phyloP scores from a whole-genome alignment of 2,113 vertebrate species.

The Callopanchax toddi region DNA sequence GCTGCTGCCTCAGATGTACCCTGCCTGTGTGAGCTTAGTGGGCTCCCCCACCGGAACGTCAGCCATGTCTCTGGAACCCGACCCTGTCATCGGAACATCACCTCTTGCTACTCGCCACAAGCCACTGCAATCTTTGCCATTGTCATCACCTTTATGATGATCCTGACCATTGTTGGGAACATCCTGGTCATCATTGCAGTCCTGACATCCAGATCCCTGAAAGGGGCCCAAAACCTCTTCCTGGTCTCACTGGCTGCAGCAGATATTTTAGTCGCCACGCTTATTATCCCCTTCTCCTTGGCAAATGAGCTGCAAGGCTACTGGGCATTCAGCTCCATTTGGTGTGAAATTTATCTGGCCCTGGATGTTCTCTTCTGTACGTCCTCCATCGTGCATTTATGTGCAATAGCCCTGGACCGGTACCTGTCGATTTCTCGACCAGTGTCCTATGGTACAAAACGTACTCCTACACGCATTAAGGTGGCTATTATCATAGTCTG shows the following conservation, averaged over 20 bases:
- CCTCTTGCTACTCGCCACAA: constrained; percentile 69
- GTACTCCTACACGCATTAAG: constrained; percentile 85
- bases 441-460: constrained; percentile 82
- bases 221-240: constrained; percentile 82
- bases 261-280: constrained; percentile 84
- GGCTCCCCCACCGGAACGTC: constrained; percentile 30
- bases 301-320: constrained; percentile 88
- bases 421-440: constrained; percentile 89
- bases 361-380: constrained; percentile 93
- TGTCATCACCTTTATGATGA: constrained; percentile 84
- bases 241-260: constrained; percentile 84
- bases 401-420: constrained; percentile 91
- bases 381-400: constrained; percentile 90
- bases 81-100: constrained; percentile 47
- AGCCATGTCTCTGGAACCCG: constrained; percentile 30
- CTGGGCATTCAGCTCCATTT: constrained; percentile 88
- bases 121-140: constrained; percentile 78
- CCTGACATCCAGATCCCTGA: constrained; percentile 80
- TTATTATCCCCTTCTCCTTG: constrained; percentile 86
- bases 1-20: constrained; percentile 5
- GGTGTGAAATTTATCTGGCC: constrained; percentile 90
- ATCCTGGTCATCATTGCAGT: constrained; percentile 88
- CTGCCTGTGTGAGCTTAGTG: constrained; percentile 38
- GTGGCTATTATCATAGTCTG: constrained; percentile 85
- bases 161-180: constrained; percentile 89